Base-by-base conservation (phyloP, 1,140 invertebrate species). In the Caenorhabditis latens region DNA sequence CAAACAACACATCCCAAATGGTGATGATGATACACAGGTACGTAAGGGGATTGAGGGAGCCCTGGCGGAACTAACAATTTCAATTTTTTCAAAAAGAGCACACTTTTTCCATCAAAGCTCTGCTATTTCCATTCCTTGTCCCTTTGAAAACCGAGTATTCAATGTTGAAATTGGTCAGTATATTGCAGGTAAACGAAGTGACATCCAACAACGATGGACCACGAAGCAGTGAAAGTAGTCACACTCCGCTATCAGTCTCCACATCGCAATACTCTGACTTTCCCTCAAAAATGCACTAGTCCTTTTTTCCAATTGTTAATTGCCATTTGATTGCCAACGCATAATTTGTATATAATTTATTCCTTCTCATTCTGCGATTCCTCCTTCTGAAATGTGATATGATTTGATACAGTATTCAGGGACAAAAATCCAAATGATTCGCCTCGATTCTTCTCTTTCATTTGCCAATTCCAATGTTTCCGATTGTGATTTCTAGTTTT, bases 1-100 rank as follows among this genome's bases (percentile, higher is more conserved):
- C 19, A 86, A 86, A 46, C 85, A 86, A 83, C 85, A 86, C 32
- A 65, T 86, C 82, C 53, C 53, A 58, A 58, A 57, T n/a, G 48
- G 57, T 40, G 53, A 58, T 14, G 82, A 61, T 46, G 82, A 83
- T 57, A 83, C 82, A 19, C 82, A 83, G 82, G 82, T 83, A 11
- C 46, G 67, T n/a, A 21, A 58, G 16, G 57, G 57, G 8, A n/a
- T 0, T 2, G 0, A 21, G 19, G 4, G 21, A 5, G 8, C 21
- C 16, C 21, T 53, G 50, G 11, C 11, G 50, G 14, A 50, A 4
- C 50, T 50, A 50, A 16, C 8, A 50, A 50, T 50, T 50, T 50
- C 48, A 50, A 50, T 7, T 13, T 50, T 50, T 50, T 4, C 14
- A 16, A 50, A 50, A 50, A 9, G 14, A 16, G 14, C 8, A 50